Conservation (phyloP, 2,888 invertebrate genomes). For the Diplolepis rosae region DNA sequence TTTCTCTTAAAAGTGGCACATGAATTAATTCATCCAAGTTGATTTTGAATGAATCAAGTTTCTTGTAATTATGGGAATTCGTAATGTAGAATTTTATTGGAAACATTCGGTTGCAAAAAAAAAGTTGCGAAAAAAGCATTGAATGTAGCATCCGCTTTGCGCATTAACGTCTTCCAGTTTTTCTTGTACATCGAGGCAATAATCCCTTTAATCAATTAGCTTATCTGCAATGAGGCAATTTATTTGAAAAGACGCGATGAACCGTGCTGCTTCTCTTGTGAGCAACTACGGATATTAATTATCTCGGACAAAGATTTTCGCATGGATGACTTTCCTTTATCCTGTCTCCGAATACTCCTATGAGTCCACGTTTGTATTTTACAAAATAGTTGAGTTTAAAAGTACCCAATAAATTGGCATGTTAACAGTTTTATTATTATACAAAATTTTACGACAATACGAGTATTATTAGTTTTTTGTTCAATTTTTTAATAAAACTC, state of each 20-base stretch:
- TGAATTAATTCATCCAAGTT: no score
- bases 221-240: constrained; percentile 43
- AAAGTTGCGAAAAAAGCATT: constrained; percentile 46
- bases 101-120: no score
- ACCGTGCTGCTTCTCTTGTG: constrained; percentile 26
- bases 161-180: constrained; percentile 34
- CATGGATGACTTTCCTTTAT: constrained; percentile 51
- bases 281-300: constrained; percentile 64
- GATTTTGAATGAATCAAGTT: no score
- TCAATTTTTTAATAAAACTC: no score
- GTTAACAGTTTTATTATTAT: no score
- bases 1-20: no score
- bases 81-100: no score
- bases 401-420: no score
- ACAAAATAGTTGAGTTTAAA: no score
- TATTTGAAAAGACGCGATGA: constrained; percentile 35
- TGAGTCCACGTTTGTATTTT: neutral
- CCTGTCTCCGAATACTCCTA: constrained; percentile 45
- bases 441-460: no score
- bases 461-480: no score
- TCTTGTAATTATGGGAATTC: no score
- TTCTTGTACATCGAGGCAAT: constrained; percentile 40
- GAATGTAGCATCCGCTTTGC: constrained; percentile 28
- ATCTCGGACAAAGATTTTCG: constrained; percentile 64
- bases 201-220: constrained; percentile 64